Evolutionary conservation across 2,797 vertebrate genomes (phyloP).

Genomic region (Gallinago solitaria): DNA sequence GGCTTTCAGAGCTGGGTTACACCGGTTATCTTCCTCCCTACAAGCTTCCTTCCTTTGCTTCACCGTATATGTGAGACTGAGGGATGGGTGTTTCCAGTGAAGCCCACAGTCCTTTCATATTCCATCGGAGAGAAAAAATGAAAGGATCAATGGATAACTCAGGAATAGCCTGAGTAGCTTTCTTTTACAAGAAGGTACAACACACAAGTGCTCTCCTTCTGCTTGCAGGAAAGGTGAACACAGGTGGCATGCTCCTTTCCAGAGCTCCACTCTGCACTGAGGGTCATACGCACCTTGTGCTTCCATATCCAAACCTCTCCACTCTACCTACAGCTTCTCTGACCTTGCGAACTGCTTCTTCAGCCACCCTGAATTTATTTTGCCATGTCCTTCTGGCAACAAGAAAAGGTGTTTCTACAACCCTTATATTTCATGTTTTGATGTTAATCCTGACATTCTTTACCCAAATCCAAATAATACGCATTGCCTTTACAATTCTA

Average conservation of each 20-base stretch:
- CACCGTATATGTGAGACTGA: not conserved
- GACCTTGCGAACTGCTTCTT: not conserved
- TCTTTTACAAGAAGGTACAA: fast-evolving
- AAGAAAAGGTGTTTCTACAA: constrained; percentile 3
- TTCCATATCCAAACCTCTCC: not conserved
- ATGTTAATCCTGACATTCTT: constrained; percentile 1
- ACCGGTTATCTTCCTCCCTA: not conserved
- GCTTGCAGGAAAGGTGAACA: not conserved
- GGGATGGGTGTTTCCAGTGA: not conserved
- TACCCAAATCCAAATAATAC: not conserved
- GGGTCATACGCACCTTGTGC: not conserved
- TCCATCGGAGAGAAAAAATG: not conserved
- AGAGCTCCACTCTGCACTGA: not conserved
- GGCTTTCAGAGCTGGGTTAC: not conserved
- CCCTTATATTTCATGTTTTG: not conserved
- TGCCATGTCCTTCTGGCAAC: not conserved
- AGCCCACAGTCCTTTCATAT: not conserved
- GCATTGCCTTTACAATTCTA: not conserved
- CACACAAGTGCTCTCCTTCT: not conserved
- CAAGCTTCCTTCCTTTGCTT: not conserved
- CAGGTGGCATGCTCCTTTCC: not conserved
- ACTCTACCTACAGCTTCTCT: not conserved
- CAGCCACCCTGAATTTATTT: not conserved
- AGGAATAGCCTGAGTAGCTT: not conserved
- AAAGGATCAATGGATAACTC: not conserved